Conservation (phyloP, 2,113 vertebrate species). For the Protobothrops mucrosquamatus region DNA sequence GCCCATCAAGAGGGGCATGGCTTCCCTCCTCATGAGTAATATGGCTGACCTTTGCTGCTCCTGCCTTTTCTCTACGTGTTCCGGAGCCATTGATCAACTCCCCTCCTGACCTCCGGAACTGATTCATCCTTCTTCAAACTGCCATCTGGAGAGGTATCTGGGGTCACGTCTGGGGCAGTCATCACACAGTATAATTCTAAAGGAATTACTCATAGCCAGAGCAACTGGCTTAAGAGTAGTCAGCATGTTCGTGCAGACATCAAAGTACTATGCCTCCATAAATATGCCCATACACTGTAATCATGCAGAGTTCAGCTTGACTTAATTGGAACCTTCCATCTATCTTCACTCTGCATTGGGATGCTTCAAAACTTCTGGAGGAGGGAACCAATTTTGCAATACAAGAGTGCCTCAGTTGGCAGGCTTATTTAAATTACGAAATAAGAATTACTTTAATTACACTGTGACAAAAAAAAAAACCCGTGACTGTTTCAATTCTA, state of each 20-base stretch:
- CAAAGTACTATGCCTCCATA: neutral
- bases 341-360: neutral
- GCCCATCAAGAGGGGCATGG: neutral
- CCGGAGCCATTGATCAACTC: too few species aligned
- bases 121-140: too few species aligned
- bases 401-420: neutral
- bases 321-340: neutral
- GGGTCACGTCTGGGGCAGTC: neutral
- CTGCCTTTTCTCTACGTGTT: neutral
- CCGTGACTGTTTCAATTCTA: too few species aligned
- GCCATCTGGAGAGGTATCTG: neutral
- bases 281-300: neutral
- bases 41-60: neutral
- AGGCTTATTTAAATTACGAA: neutral
- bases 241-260: neutral
- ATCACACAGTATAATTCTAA: neutral
- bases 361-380: neutral
- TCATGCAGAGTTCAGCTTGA: neutral
- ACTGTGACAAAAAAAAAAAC: neutral
- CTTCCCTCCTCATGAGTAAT: neutral
- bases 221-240: neutral
- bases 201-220: neutral
- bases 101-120: too few species aligned
- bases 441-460: neutral
- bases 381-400: too few species aligned